Evolutionary conservation across 1,140 invertebrate species (phyloP).

Genomic region (Lutraria rhynchaena): DNA sequence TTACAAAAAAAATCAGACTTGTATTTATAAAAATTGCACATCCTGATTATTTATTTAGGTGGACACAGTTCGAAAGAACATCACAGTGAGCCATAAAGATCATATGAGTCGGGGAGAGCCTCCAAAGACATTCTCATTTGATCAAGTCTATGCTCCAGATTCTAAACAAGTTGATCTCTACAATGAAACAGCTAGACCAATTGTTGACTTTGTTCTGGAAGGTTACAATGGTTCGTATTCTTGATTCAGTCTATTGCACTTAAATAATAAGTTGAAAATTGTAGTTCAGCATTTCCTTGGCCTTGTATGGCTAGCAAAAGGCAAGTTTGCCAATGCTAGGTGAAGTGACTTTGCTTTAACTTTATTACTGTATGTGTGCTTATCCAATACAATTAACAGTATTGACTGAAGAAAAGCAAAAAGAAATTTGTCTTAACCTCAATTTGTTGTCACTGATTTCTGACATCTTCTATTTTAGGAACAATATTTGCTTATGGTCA

Average conservation of each 20-base stretch:
- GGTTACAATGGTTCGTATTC: slow-evolving; percentile 92
- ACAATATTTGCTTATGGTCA: slow-evolving; percentile 99
- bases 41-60: too few species aligned
- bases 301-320: not conserved
- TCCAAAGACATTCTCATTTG: slow-evolving; percentile 95
- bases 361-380: too few species aligned
- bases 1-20: too few species aligned
- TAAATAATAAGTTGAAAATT: not conserved
- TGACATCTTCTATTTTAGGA: slow-evolving; percentile 80
- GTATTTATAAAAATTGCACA: too few species aligned
- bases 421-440: too few species aligned
- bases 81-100: slow-evolving; percentile 88
- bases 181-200: slow-evolving; percentile 92
- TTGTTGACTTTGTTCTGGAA: slow-evolving; percentile 96
- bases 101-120: slow-evolving; percentile 81
- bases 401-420: too few species aligned
- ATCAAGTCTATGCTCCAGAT: slow-evolving; percentile 85
- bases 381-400: too few species aligned
- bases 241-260: not conserved
- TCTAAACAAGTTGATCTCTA: slow-evolving; percentile 93
- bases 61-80: slow-evolving; percentile 90
- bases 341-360: too few species aligned
- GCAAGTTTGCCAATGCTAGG: not conserved
- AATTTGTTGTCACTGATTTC: too few species aligned
- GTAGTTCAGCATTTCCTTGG: not conserved